Percentiles rank a stretch among this genome's conserved stretches.
phyloP scores from a whole-genome alignment of 2,113 vertebrate genomes.

The Cettia cetti region DNA sequence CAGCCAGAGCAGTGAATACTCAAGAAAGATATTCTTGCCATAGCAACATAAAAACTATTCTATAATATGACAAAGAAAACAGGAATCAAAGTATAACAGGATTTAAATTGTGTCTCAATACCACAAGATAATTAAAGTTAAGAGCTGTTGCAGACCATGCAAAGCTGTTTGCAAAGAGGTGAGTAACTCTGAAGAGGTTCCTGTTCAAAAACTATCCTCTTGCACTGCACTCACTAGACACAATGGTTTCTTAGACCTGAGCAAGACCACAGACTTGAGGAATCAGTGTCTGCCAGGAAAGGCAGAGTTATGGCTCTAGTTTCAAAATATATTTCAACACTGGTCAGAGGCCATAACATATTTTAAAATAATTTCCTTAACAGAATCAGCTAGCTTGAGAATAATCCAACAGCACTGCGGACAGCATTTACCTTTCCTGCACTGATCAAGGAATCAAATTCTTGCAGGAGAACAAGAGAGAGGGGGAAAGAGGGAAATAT shows the following conservation, averaged over 20 bases:
- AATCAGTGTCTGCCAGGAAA: neutral
- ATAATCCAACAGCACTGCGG: neutral
- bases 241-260: neutral
- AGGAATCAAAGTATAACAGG: neutral
- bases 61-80: neutral
- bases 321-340: neutral
- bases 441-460: neutral
- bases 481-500: neutral
- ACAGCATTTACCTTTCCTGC: neutral
- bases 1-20: neutral
- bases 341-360: neutral
- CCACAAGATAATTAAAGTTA: neutral
- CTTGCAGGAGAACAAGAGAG: neutral
- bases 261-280: neutral
- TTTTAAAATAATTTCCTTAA: neutral
- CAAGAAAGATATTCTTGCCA: neutral
- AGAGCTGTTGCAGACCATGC: neutral
- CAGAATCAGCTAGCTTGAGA: neutral
- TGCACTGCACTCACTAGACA: neutral
- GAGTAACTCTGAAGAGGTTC: neutral
- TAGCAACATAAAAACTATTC: neutral
- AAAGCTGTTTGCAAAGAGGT: neutral
- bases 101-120: neutral
- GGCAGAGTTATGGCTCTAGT: neutral
- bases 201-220: neutral